phyloP scores from a whole-genome alignment of 1,140 invertebrate genomes.

The Drosophila ananassae region DNA sequence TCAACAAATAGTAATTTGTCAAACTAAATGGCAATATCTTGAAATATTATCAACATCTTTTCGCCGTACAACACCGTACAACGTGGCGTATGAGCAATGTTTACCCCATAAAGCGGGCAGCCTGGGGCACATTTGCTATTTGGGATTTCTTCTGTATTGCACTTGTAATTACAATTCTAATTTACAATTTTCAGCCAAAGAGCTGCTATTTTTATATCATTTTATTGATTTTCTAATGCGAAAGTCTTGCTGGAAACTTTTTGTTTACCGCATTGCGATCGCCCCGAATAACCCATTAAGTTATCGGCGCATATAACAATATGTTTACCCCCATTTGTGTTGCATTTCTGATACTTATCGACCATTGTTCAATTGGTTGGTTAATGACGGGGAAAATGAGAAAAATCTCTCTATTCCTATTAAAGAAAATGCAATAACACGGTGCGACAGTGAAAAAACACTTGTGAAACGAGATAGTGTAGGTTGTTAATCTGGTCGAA shows the following conservation, averaged over 20 bases:
- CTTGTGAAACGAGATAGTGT: too few relatives aligned
- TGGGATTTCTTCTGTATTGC: constrained; percentile 48
- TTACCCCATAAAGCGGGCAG: constrained; percentile 41
- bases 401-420: constrained; percentile 26
- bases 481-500: too few relatives aligned
- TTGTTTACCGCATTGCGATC: constrained; percentile 60
- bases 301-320: constrained; percentile 40
- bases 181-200: constrained; percentile 74
- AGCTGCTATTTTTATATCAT: constrained; percentile 68
- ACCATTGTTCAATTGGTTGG: constrained; percentile 1
- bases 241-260: constrained; percentile 55
- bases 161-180: constrained; percentile 69
- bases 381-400: constrained; percentile 4
- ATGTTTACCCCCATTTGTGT: constrained; percentile 49
- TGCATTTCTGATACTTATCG: constrained; percentile 39
- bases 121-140: constrained; percentile 46
- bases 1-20: constrained; percentile 41
- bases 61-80: constrained; percentile 4
- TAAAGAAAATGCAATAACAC: constrained; percentile 26
- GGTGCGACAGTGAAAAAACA: too few relatives aligned
- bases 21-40: constrained; percentile 29
- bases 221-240: constrained; percentile 73
- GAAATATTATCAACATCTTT: constrained; percentile 26
- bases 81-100: constrained; percentile 54
- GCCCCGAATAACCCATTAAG: constrained; percentile 39